phyloP scores from a whole-genome alignment of 1,140 invertebrate species.

The Carposina sasakii region DNA sequence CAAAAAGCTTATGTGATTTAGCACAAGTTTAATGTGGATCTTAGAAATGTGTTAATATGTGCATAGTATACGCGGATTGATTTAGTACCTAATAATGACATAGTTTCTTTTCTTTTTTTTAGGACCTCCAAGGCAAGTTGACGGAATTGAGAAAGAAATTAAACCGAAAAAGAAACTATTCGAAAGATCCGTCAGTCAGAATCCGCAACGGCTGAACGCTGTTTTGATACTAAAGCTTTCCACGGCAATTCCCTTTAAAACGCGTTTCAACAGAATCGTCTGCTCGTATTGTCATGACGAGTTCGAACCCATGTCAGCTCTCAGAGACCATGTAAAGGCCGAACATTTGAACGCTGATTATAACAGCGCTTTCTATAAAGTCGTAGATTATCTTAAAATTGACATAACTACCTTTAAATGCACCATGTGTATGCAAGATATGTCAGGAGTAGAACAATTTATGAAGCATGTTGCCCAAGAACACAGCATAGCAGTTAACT shows the following conservation, averaged over 20 bases:
- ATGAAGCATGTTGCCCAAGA: constrained; percentile 53
- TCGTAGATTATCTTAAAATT: constrained; percentile 54
- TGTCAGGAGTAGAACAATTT: constrained; percentile 42
- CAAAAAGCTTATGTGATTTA: no score
- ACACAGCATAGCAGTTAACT: constrained; percentile 48
- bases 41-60: no score
- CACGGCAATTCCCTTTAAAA: constrained; percentile 60
- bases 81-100: constrained; percentile 53
- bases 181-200: constrained; percentile 62
- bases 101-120: constrained; percentile 65
- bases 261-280: constrained; percentile 58
- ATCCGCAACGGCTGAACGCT: constrained; percentile 58
- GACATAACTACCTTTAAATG: constrained; percentile 59
- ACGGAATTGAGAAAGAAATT: constrained; percentile 52
- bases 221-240: constrained; percentile 56
- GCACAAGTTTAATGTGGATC: no score
- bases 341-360: constrained; percentile 49
- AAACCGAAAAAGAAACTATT: constrained; percentile 64
- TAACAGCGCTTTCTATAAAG: constrained; percentile 61
- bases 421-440: constrained; percentile 39
- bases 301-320: constrained; percentile 47
- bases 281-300: constrained; percentile 63
- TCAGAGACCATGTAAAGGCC: constrained; percentile 48
- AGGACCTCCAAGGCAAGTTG: constrained; percentile 54
- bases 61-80: constrained; percentile 16